A percentile compares a stretch with the other conserved stretches of the same genome.
Conservation (phyloP, 2,888 invertebrate genomes). For the Aelia acuminata region DNA sequence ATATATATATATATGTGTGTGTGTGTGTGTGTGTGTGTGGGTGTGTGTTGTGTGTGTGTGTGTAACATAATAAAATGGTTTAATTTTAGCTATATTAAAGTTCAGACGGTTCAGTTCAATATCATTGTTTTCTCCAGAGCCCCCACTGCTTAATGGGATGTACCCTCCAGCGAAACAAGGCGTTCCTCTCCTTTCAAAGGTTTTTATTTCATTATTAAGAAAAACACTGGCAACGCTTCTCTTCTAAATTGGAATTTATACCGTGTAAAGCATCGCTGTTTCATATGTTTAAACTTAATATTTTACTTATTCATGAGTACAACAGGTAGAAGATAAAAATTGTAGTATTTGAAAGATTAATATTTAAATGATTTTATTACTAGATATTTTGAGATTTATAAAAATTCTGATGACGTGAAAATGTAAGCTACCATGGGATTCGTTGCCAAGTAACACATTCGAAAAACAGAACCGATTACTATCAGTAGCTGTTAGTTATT, state of each 20-base stretch:
- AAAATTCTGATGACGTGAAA: no score
- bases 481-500: background rate
- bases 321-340: background rate
- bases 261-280: background rate
- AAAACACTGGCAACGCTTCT: background rate
- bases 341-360: no score
- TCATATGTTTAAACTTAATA: background rate
- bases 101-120: background rate
- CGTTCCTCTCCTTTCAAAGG: background rate
- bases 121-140: background rate
- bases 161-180: background rate
- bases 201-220: constrained; percentile 14
- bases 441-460: background rate
- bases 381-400: no score
- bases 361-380: no score
- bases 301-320: background rate
- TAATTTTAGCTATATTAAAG: background rate
- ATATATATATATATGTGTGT: no score
- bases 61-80: no score
- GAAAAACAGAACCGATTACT: background rate
- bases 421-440: no score
- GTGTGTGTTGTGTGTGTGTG: no score
- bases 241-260: background rate
- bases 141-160: background rate
- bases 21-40: no score